Evolutionary conservation across 2,888 invertebrate species (phyloP).

Genomic region (Archaeoteleia sp.): DNA sequence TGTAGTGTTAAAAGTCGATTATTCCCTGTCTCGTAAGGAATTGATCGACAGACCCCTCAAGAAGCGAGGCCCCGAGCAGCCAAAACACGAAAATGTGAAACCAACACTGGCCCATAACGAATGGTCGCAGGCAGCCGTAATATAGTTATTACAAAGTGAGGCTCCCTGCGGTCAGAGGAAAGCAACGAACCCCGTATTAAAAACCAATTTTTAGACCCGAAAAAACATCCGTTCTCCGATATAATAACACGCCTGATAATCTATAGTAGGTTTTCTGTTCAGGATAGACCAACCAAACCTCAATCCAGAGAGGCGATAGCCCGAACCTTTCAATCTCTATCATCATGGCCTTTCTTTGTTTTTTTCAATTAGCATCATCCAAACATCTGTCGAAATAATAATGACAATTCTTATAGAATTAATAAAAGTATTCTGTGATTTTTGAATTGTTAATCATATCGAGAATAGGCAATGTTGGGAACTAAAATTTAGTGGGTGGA

Average conservation of each 20-base stretch:
- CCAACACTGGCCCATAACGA: conserved; percentile 35
- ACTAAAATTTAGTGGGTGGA: conserved; percentile 15
- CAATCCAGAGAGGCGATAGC: conserved; percentile 50
- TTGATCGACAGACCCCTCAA: conserved; percentile 46
- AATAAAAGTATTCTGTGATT: neutral
- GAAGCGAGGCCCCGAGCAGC: conserved; percentile 32
- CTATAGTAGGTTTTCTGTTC: conserved; percentile 73
- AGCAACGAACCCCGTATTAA: conserved; percentile 73
- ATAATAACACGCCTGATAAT: conserved; percentile 74
- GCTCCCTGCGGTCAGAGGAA: conserved; percentile 65
- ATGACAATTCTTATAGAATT: too few species aligned
- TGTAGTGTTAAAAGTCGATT: conserved; percentile 38
- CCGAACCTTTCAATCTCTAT: conserved; percentile 67
- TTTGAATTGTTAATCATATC: neutral
- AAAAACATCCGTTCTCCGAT: conserved; percentile 70
- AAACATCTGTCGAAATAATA: conserved; percentile 71
- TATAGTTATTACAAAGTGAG: conserved; percentile 73
- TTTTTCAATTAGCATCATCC: conserved; percentile 67
- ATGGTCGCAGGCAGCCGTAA: conserved; percentile 70
- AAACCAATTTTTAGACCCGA: conserved; percentile 74
- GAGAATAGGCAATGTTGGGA: neutral
- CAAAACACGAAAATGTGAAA: conserved; percentile 30
- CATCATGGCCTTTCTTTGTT: conserved; percentile 47
- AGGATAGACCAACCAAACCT: conserved; percentile 58
- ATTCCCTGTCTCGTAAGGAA: conserved; percentile 41